Evolutionary conservation across 2,113 vertebrate genomes (phyloP).

Genomic region (Chloropsis cyanopogon): DNA sequence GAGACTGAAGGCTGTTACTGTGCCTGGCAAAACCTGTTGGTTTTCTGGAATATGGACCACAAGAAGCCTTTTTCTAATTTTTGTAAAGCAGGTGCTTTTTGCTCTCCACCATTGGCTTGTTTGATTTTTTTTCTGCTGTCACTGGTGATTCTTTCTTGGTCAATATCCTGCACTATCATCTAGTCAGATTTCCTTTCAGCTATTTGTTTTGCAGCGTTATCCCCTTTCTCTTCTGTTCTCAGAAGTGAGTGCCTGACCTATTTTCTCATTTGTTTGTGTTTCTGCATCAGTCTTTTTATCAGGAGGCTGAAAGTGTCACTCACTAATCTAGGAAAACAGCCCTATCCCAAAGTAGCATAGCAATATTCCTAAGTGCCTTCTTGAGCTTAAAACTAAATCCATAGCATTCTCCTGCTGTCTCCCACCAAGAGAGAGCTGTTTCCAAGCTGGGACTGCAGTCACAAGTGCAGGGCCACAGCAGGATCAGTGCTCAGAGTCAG

Average conservation of each 20-base stretch:
- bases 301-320: not conserved
- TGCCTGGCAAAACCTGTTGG: not conserved
- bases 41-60: not conserved
- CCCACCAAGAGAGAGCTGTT: not conserved
- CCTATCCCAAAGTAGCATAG: not conserved
- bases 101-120: not conserved
- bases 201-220: not conserved
- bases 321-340: not conserved
- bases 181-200: not conserved
- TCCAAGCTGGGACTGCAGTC: not conserved
- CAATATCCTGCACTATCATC: not conserved
- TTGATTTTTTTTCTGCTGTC: not conserved
- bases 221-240: not conserved
- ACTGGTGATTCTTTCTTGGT: not conserved
- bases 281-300: not conserved
- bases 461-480: fast-evolving
- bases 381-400: not conserved
- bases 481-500: not conserved
- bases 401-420: not conserved
- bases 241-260: not conserved
- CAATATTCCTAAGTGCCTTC: not conserved
- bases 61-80: not conserved
- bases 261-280: not conserved
- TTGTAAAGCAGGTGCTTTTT: not conserved
- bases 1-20: not conserved